These are phyloP conservation scores for Mesoligia furuncula DNA, from an alignment of 2,888 invertebrate genomes.

Conservation along the genomic window DNA sequence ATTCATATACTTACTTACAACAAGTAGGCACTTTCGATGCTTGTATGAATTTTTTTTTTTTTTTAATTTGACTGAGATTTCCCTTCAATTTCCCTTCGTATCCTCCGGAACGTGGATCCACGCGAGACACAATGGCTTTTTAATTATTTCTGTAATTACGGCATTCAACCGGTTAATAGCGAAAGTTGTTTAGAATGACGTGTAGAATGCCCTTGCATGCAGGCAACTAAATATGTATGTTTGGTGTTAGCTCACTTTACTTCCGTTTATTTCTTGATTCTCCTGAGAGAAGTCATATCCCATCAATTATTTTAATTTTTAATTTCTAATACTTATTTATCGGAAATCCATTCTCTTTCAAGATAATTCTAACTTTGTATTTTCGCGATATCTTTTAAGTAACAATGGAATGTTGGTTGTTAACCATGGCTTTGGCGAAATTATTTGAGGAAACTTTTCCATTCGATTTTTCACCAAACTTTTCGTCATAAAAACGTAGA, in stretches of 20 bases:
- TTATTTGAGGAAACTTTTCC: neutral
- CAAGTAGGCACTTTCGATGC: no score
- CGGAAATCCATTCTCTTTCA: neutral
- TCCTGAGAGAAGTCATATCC: neutral
- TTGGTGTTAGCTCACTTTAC: neutral
- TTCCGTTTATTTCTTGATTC: constrained; percentile 1
- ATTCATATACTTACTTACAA: no score
- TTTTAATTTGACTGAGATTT: neutral
- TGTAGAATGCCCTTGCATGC: neutral
- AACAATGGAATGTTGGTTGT: constrained; percentile 5
- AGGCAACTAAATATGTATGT: neutral
- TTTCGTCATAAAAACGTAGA: constrained; percentile 5
- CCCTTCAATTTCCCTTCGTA: no score
- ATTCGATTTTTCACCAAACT: constrained; percentile 15
- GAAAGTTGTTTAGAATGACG: neutral
- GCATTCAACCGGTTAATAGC: neutral
- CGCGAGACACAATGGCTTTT: no score
- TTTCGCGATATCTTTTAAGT: neutral
- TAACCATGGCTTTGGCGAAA: constrained; percentile 6
- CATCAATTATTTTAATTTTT: constrained; percentile 2
- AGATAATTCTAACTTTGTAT: neutral
- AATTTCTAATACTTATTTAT: neutral
- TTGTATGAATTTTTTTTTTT: no score
- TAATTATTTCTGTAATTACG: neutral
- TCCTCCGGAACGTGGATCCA: neutral